Evolutionary conservation across 2,888 invertebrate genomes (phyloP), one percentile per base, ranked within the genome.

Genomic region (Patella ulyssiponensis): DNA sequence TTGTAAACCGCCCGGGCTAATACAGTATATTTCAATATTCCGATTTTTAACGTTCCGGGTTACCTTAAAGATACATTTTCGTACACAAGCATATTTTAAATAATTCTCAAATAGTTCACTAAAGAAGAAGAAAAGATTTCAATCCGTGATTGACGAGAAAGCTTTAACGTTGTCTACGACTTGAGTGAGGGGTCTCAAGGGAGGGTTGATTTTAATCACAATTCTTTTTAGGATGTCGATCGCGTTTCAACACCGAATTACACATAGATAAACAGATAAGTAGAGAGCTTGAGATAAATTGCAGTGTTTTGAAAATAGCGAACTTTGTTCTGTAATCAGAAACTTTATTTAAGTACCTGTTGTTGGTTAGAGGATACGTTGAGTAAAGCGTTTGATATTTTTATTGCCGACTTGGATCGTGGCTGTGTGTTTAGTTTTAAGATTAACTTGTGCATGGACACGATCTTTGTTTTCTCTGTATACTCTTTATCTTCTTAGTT

Each of bases 371-470:
- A 3, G 12, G 64, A 64, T 64, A 64, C 64, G 20, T 64, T 11
- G 64, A 23, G 20, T 23, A 23, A 64, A 64, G 12, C 23, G 64
- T 23, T 64, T 23, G 14, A 23, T 64, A 64, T 64, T 64, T 64
- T 64, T 64, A 64, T 64, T 12, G 23, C 64, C 23, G 23, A 20
- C 20, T 14, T 64, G 2, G 23, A 64, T 23, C 64, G 64, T 64
- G 64, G 20, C 23, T 23, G 20, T 64, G 64, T 64, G 64, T 64
- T 64, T 64, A 64, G 64, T 64, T 64, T 64, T 23, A 20, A 64
- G 64, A 64, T 64, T 64, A 64, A 64, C 64, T 23, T 64, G 64
- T 64, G 64, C 64, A 64, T 64, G 64, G 64, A 64, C 64, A 64
- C 64, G 64, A 23, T 23, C 23, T 64, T 64, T 64, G 64, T 64